A percentile compares a stretch with the other conserved stretches of the same genome.
phyloP scores from a whole-genome alignment of 2,888 invertebrate genomes.

The Melipona beecheii region DNA sequence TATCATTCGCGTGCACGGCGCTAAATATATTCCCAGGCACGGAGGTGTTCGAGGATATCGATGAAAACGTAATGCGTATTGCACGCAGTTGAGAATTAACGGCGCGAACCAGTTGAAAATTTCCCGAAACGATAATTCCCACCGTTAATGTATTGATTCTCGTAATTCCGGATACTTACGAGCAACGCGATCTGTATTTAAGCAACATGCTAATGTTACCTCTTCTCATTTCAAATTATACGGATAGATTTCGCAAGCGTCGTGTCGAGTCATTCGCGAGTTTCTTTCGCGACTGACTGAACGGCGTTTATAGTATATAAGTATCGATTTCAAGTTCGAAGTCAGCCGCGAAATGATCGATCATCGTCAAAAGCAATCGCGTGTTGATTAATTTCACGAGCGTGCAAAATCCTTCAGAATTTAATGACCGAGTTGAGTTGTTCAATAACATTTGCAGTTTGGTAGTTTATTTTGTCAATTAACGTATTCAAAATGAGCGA shows the following conservation, averaged over 20 bases:
- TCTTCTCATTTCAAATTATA: neutral
- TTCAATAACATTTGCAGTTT: too few species aligned
- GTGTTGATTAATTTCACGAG: too few species aligned
- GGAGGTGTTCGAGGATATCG: neutral
- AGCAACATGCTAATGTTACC: neutral
- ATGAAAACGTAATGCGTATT: conserved; percentile 14
- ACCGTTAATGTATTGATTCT: neutral
- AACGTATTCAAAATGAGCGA: too few species aligned
- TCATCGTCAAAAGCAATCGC: too few species aligned
- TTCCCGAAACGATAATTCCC: neutral
- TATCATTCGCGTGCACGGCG: conserved; percentile 59
- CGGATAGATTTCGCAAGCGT: neutral
- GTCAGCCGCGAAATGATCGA: too few species aligned
- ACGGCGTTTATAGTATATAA: too few species aligned
- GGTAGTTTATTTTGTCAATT: too few species aligned
- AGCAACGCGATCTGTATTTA: neutral
- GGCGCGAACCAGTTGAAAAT: neutral
- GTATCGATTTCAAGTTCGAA: too few species aligned
- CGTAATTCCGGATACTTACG: neutral
- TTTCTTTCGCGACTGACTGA: too few species aligned
- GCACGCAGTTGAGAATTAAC: neutral
- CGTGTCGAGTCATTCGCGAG: too few species aligned
- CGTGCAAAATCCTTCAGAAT: too few species aligned
- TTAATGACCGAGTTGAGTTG: too few species aligned
- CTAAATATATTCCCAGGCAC: conserved; percentile 38